These are phyloP conservation scores for Xylota sylvarum DNA, from an alignment of 2,888 invertebrate species.

Conservation along the genomic window DNA sequence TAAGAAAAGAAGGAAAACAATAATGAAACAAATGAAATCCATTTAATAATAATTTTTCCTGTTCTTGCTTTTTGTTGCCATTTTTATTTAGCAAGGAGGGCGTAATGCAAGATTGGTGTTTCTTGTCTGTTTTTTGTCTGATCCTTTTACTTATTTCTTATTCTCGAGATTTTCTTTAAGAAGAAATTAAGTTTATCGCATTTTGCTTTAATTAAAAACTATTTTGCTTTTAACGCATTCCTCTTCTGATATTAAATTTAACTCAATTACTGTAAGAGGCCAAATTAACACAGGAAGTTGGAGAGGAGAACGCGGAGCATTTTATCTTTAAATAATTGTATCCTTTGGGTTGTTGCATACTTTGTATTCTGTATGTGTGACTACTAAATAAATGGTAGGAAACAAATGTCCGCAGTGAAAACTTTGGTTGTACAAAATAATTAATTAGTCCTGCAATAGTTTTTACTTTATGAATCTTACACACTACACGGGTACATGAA, in stretches of 20 bases:
- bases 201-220: conserved; percentile 13
- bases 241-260: neutral
- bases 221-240: neutral
- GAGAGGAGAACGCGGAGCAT: too few relatives aligned
- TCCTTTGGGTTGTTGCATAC: too few relatives aligned
- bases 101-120: conserved; percentile 23
- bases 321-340: too few relatives aligned
- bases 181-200: neutral
- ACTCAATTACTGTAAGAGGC: neutral
- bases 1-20: conserved; percentile 10
- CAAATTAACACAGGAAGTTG: neutral
- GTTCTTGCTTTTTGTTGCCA: neutral
- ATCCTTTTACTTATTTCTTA: neutral
- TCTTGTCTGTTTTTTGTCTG: neutral
- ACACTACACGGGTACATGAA: too few relatives aligned
- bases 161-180: neutral
- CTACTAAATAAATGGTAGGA: too few relatives aligned
- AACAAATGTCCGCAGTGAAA: too few relatives aligned
- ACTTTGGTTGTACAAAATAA: too few relatives aligned
- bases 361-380: too few relatives aligned
- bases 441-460: too few relatives aligned
- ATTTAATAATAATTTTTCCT: conserved; percentile 27
- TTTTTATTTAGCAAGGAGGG: neutral
- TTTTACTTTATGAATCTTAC: too few relatives aligned
- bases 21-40: conserved; percentile 30